Evolutionary conservation across 2,888 invertebrate genomes (phyloP).

Genomic region (Cyrtodaria siliqua): DNA sequence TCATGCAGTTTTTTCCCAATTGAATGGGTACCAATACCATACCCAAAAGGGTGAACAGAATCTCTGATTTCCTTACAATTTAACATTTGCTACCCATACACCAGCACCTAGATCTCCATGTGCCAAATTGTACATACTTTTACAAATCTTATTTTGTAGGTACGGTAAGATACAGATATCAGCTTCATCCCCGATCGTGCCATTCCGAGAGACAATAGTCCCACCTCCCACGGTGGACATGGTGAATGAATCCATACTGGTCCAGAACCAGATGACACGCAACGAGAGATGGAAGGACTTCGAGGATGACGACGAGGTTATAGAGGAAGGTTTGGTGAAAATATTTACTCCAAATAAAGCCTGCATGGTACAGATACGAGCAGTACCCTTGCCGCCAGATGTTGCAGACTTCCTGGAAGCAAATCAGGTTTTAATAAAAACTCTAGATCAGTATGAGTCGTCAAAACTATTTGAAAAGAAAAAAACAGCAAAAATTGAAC

Average conservation of each 20-base stretch:
- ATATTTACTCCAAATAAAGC: slow-evolving; percentile 91
- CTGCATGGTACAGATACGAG: slow-evolving; percentile 91
- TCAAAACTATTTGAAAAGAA: slow-evolving; percentile 41
- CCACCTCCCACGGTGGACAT: slow-evolving; percentile 92
- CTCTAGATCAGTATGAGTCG: slow-evolving; percentile 87
- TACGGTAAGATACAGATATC: slow-evolving; percentile 92
- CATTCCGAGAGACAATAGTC: slow-evolving; percentile 97
- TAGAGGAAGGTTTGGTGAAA: slow-evolving; percentile 77
- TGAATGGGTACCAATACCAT: no score
- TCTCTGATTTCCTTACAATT: no score
- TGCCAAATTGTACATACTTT: no score
- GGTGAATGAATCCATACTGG: slow-evolving; percentile 93
- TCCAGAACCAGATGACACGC: slow-evolving; percentile 85
- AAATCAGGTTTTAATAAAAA: slow-evolving; percentile 91
- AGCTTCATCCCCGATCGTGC: slow-evolving; percentile 98
- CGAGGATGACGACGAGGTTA: slow-evolving; percentile 72
- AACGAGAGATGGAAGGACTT: slow-evolving; percentile 69
- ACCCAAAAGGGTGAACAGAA: no score
- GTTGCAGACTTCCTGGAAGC: slow-evolving; percentile 91
- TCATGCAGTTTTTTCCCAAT: no score
- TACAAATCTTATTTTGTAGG: slow-evolving; percentile 87
- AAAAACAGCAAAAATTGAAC: slow-evolving; percentile 34
- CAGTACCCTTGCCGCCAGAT: slow-evolving; percentile 91
- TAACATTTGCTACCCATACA: no score
- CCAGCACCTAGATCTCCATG: no score